Base-by-base conservation (phyloP, 2,113 vertebrate species). In the Electrona antarctica region DNA sequence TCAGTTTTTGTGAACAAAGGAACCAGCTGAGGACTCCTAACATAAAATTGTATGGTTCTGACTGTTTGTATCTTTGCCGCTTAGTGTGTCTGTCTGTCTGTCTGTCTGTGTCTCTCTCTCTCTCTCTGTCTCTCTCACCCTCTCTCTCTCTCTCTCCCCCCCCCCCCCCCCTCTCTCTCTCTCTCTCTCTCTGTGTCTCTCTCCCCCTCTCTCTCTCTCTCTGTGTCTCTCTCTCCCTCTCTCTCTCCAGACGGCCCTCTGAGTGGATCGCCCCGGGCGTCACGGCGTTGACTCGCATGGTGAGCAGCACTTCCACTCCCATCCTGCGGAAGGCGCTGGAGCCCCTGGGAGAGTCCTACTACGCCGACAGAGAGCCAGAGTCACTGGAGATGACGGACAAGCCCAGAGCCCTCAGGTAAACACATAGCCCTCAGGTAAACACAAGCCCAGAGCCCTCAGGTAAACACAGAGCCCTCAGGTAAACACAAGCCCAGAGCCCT, bases 201-300 rank as follows among this genome's bases (percentile, higher is more conserved):
- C 3, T 29, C 33, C 6, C 46, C 41, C 1, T 8, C 14, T 0
- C 4, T 66, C n/a, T 15, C 29, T 8, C 15, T 66, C n/a, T 15
- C 29, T 8, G n/a, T 60, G 5, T 55, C 28, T 0, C 51, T 55
- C 7, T 57, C 28, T 0, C 51, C 51, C 7, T 57, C 1, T 69
- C 33, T 8, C 7, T 74, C 51, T 58, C 15, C 69, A 97, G 97
- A 76, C 95, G 95, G 59, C 97, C 97, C 0, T 98, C 97, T 1
- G 94, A 94, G 82, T 99, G 97, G 97, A 86, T 99, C 60, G 83
- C 94, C 41, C 95, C 95, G 2, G 85, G 94, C 0, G 87, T 94
- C 0, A 93, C 87, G 0, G 88, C 93, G 21, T 71, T 96, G 81
- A 92, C 94, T 2, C 83, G 91, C 10, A 85, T 94, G 85, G 88